These are phyloP conservation scores for Drosophila watanabei DNA, from an alignment of 1,140 invertebrate genomes.

Conservation along the genomic window DNA sequence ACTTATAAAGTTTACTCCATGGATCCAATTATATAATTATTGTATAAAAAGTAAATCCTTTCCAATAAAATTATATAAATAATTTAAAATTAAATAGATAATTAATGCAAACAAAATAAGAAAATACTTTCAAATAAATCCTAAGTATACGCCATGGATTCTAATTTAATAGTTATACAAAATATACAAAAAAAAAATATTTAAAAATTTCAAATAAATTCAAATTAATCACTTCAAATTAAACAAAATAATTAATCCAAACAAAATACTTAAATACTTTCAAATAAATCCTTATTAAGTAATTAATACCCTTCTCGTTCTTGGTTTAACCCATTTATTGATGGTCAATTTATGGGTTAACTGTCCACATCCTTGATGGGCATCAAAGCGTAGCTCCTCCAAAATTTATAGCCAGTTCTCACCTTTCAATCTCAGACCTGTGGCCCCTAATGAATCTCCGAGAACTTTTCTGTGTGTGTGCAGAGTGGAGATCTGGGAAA, in stretches of 20 bases:
- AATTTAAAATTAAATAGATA: too few relatives aligned
- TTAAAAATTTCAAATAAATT: neutral
- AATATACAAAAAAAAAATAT: neutral
- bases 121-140: too few relatives aligned
- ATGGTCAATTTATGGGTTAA: constrained; percentile 2
- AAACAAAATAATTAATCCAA: neutral
- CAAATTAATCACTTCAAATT: neutral
- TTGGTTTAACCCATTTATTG: neutral
- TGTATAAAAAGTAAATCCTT: too few relatives aligned
- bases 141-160: neutral
- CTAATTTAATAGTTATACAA: neutral
- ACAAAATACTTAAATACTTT: neutral
- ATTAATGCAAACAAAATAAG: too few relatives aligned
- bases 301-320: neutral
- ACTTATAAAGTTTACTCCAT: neutral
- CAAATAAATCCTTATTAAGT: neutral
- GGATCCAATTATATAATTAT: too few relatives aligned
- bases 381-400: neutral
- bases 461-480: constrained; percentile 19
- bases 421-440: constrained; percentile 48
- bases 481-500: neutral
- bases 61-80: too few relatives aligned
- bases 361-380: constrained; percentile 12
- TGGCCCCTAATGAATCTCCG: constrained; percentile 37
- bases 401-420: constrained; percentile 29